Percentiles rank a stretch among this genome's conserved stretches.
Conservation (phyloP, 2,113 vertebrate species). For the Etia nguti region DNA sequence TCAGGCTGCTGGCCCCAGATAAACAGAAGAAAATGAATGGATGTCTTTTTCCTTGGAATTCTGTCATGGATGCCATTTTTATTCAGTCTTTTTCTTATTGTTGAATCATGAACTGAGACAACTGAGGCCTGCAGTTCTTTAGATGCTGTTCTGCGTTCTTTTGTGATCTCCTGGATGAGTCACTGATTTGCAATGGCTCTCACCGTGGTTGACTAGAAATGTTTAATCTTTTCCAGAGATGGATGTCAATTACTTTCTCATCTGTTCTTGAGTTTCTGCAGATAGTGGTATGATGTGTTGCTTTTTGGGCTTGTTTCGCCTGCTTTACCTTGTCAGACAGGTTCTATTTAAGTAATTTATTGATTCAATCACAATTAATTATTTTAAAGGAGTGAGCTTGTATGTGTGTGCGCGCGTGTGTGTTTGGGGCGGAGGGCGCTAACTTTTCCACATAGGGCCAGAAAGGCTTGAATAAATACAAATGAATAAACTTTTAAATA, state of each 20-base stretch:
- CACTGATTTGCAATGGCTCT: not conserved
- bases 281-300: not conserved
- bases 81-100: not conserved
- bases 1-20: not conserved
- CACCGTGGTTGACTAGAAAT: not conserved
- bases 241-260: not conserved
- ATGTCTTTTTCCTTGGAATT: not conserved
- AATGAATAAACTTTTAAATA: not conserved
- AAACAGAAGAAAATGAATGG: not conserved
- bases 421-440: not conserved
- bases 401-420: fast-evolving
- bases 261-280: not conserved
- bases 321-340: not conserved
- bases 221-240: not conserved
- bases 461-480: not conserved
- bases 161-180: not conserved
- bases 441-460: not conserved
- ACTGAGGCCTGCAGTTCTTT: not conserved
- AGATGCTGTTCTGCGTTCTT: not conserved
- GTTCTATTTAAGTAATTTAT: not conserved
- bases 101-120: not conserved
- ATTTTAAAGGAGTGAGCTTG: not conserved
- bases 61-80: not conserved
- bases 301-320: not conserved
- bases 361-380: not conserved